Base-by-base conservation (phyloP, 2,888 invertebrate species). In the Seira musarum region DNA sequence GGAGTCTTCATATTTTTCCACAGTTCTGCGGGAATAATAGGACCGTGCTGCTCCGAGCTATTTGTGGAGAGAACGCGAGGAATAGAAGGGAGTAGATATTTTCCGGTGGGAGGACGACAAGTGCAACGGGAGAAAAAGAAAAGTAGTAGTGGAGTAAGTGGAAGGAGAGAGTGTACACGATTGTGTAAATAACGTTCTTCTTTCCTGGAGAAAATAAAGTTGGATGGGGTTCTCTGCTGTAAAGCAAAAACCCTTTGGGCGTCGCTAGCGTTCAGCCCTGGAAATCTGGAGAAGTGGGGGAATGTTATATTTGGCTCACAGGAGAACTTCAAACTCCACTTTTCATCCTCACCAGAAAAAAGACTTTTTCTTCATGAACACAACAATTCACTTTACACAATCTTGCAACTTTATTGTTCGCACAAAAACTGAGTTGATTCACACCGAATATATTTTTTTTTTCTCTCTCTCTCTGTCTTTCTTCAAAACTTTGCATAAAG, bases 231-330 rank as follows among this genome's bases (percentile, higher is more conserved):
- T 30, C 30, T n/a, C n/a, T n/a, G n/a, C n/a, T n/a, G n/a, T n/a
- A n/a, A 19, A 21, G 24, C 2, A 66, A 60, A 69, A 80, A 65
- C 72, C 73, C 74, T 75, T 70, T 74, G 80, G 74, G 74, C 75
- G 75, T 75, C 60, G 80, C 80, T 80, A 60, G 61, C 63, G 70
- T 70, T 60, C 80, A 80, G 74, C 80, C 80, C 80, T 57, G 66
- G 69, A 80, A 80, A 80, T 80, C 80, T 80, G 69, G 70, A 69
- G 69, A 46, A 68, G 10, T 30, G 68, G 25, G 69, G 76, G 63
- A 78, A 78, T 30, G 30, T 30, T n/a, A n/a, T n/a, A n/a, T n/a
- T 5, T 30, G 30, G 30, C 8, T 30, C 2, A 8, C 3, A 30
- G 30, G 30, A 30, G 30, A 30, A 30, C 30, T 30, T 30, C 30